phyloP scores from a whole-genome alignment of 2,113 vertebrate species.

The Anolis sagrei region DNA sequence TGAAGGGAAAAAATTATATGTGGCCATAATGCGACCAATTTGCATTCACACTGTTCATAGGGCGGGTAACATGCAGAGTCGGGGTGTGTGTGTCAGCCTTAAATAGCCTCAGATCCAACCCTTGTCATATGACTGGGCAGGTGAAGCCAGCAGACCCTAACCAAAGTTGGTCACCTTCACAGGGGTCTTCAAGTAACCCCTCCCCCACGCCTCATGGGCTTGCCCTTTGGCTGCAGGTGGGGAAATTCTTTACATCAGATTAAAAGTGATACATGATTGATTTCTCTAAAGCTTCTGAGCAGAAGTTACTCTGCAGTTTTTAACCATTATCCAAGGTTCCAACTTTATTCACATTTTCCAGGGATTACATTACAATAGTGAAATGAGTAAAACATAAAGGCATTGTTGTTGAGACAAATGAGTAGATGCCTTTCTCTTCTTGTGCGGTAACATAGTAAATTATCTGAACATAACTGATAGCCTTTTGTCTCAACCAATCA shows the following conservation, averaged over 20 bases:
- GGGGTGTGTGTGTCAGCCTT: no score
- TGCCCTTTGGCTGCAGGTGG: no score
- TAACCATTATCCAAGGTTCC: background rate
- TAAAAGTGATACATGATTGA: conserved; percentile 13
- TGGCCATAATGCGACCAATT: no score
- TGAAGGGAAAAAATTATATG: no score
- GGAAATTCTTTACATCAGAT: conserved; percentile 15
- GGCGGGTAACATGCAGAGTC: no score
- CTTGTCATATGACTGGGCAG: no score
- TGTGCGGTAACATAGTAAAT: background rate
- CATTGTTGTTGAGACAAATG: background rate
- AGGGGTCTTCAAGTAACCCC: no score
- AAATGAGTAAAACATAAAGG: background rate
- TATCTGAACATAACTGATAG: background rate
- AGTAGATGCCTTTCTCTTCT: background rate
- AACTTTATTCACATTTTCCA: background rate
- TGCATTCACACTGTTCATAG: no score
- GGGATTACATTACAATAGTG: background rate
- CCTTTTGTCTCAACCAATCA: background rate
- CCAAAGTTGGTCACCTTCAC: no score
- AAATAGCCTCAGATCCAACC: no score
- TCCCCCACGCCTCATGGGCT: no score
- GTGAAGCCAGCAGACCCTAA: no score
- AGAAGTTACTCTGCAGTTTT: background rate
- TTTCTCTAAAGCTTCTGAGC: background rate